Percentiles rank a stretch among this genome's conserved stretches.
phyloP scores from a whole-genome alignment of 2,888 invertebrate genomes.

The Heliconius aoede region DNA sequence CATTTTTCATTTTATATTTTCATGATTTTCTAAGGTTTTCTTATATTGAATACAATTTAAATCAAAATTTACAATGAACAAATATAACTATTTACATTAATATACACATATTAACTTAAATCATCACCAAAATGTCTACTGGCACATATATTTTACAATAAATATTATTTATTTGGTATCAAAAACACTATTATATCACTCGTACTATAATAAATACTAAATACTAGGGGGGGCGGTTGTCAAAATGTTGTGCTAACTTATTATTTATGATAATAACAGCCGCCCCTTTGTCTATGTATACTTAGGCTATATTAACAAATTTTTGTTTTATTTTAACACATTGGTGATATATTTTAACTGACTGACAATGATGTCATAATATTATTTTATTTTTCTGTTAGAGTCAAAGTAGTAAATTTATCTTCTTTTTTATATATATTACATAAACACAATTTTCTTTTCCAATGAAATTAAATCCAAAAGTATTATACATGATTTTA shows the following conservation, averaged over 20 bases:
- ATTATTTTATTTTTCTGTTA: too few relatives aligned
- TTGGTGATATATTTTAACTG: too few relatives aligned
- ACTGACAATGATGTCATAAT: too few relatives aligned
- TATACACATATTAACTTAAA: conserved; percentile 49
- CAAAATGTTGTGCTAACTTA: not conserved
- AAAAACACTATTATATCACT: conserved; percentile 57
- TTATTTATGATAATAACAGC: not conserved
- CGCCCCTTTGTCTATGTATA: conserved; percentile 8
- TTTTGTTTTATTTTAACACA: not conserved
- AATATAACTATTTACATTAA: conserved; percentile 39
- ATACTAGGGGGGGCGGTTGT: conserved; percentile 1
- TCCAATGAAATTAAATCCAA: too few relatives aligned
- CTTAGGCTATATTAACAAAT: not conserved
- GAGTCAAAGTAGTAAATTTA: too few relatives aligned
- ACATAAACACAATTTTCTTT: too few relatives aligned
- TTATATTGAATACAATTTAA: not conserved
- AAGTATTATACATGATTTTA: too few relatives aligned
- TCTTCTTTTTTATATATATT: too few relatives aligned
- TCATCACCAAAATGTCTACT: conserved; percentile 60
- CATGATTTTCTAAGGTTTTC: not conserved
- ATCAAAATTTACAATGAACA: not conserved
- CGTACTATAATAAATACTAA: conserved; percentile 31
- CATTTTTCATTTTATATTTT: not conserved
- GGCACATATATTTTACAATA: conserved; percentile 71
- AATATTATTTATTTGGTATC: conserved; percentile 78